Base-by-base conservation (phyloP, 2,113 vertebrate genomes). In the Actinemys pallida region DNA sequence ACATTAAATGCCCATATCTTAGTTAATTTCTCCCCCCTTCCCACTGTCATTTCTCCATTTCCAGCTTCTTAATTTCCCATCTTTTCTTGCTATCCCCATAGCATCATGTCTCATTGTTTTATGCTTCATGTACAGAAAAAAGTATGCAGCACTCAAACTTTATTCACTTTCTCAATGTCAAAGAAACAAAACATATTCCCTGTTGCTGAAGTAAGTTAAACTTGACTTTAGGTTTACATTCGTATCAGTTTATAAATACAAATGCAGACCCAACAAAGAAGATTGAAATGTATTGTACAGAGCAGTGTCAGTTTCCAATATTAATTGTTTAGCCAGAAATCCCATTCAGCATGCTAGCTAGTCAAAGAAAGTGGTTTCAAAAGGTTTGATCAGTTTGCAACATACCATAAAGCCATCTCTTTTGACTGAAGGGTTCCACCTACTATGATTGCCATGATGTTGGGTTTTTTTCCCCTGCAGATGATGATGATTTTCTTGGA, bases 41-140 rank as follows among this genome's bases (percentile, higher is more conserved):
- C 49, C 22, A 50, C 56, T 85, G 52, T 56, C 89, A 53, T 57
- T 90, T 89, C 39, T 76, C 39, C 72, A 42, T 75, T 45, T 45
- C 22, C 72, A 76, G 22, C 39, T 42, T 45, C 20, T 78, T 78
- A 27, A 20, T 62, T 27, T 45, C 19, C 12, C 56, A 29, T 42
- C 19, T 62, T 16, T 39, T n/a, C 54, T 52, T 57, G 49, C 57
- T 69, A 83, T 90, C 54, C 52, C 57, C 20, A 76, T 65, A 84
- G 39, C 42, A 53, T 57, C 78, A 27, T 39, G 59, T 47, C 53
- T 82, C 22, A 24, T 39, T 79, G 24, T 35, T 93, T 75, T 56
- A 83, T 92, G 78, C 84, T 91, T 90, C 49, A 27, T 87, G 93
- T 85, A 88, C 81, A 87, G 24, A 52, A 92, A 59, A 13, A 80